These are phyloP conservation scores for Hemicordylus capensis DNA, from an alignment of 2,113 vertebrate genomes.

Conservation along the genomic window DNA sequence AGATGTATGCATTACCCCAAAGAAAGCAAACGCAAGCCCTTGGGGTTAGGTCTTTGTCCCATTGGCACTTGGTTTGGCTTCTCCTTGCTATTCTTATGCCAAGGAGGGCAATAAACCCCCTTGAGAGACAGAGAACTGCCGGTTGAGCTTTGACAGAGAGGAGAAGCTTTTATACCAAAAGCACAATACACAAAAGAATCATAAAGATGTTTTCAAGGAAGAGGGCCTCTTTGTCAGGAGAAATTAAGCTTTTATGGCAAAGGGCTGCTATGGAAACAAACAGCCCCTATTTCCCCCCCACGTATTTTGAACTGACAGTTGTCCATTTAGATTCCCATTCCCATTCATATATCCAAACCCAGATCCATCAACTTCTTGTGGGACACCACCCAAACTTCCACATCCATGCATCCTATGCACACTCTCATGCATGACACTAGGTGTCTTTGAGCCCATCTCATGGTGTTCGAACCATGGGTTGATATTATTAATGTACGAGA, in stretches of 20 bases:
- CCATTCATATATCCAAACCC: not conserved
- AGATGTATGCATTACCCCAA: slow-evolving; percentile 67
- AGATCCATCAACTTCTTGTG: not conserved
- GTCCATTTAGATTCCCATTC: slow-evolving; percentile 7
- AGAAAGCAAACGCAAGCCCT: slow-evolving; percentile 42
- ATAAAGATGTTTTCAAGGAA: slow-evolving; percentile 73
- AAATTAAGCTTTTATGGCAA: slow-evolving; percentile 70
- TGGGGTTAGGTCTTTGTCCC: slow-evolving; percentile 62
- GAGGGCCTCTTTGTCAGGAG: slow-evolving; percentile 69
- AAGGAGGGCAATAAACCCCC: slow-evolving; percentile 74
- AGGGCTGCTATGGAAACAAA: slow-evolving; percentile 74
- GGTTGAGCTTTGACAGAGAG: slow-evolving; percentile 45
- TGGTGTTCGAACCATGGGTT: not conserved
- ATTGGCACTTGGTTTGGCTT: slow-evolving; percentile 57
- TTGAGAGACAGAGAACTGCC: slow-evolving; percentile 62
- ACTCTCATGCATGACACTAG: not conserved
- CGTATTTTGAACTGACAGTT: slow-evolving; percentile 32
- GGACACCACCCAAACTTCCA: not conserved
- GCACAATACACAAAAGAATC: slow-evolving; percentile 73
- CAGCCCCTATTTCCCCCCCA: slow-evolving; percentile 4
- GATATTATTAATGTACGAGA: not conserved
- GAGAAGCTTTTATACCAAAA: slow-evolving; percentile 75
- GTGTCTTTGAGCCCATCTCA: not conserved
- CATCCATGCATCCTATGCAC: not conserved
- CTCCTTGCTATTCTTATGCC: slow-evolving; percentile 72